These are phyloP conservation scores for Eupithecia abbreviata DNA, from an alignment of 2,888 invertebrate species.

Conservation along the genomic window DNA sequence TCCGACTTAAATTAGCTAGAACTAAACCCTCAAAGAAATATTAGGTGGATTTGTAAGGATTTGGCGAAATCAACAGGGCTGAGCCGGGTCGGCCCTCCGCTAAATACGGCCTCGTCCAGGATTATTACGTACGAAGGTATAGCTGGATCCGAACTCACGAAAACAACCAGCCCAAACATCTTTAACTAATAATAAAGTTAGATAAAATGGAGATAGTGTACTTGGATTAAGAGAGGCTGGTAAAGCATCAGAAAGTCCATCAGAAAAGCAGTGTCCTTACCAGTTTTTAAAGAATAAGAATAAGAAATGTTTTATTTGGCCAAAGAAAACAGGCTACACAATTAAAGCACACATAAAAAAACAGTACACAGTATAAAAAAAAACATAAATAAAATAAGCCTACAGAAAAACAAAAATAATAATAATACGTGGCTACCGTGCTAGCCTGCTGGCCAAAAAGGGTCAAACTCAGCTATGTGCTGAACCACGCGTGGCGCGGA, in stretches of 20 bases:
- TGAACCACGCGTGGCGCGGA: too few species aligned
- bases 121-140: conserved; percentile 23
- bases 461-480: too few species aligned
- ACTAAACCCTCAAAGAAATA: conserved; percentile 43
- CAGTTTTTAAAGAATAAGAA: too few species aligned
- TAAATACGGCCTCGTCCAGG: conserved; percentile 23
- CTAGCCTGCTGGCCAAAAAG: too few species aligned
- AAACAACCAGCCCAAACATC: background rate
- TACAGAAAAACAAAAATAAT: too few species aligned
- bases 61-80: conserved; percentile 37
- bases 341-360: too few species aligned
- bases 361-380: too few species aligned
- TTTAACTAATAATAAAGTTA: conserved; percentile 1
- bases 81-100: conserved; percentile 26
- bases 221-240: background rate
- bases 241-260: background rate
- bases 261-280: too few species aligned
- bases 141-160: background rate
- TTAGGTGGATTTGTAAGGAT: conserved; percentile 39
- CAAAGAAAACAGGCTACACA: too few species aligned
- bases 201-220: background rate
- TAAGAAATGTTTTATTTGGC: too few species aligned
- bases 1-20: conserved; percentile 38
- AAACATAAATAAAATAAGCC: too few species aligned
- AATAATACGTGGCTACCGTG: too few species aligned